phyloP scores from a whole-genome alignment of 1,140 invertebrate genomes.

The Drosophila arawakana region DNA sequence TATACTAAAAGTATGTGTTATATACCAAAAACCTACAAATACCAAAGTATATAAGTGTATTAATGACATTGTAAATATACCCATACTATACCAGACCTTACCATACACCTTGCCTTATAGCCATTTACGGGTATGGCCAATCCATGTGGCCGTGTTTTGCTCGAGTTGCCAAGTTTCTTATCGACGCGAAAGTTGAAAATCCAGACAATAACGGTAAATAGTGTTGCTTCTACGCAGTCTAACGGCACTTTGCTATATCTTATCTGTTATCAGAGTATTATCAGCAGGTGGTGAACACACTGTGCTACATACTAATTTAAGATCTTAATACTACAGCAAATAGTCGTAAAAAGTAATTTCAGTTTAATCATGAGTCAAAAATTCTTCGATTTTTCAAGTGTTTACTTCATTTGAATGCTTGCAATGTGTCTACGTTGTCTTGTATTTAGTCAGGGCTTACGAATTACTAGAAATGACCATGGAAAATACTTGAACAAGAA shows the following conservation, averaged over 20 bases:
- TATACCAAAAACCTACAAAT: slow-evolving; percentile 5
- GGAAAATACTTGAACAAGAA: no score
- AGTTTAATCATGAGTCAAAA: no score
- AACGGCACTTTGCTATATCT: slow-evolving; percentile 30
- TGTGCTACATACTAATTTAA: neutral
- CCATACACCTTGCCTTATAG: neutral
- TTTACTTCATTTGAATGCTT: no score
- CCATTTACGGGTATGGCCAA: neutral
- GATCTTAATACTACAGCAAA: neutral
- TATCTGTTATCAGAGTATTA: slow-evolving; percentile 29
- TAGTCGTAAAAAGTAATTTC: no score
- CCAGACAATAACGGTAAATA: slow-evolving; percentile 22
- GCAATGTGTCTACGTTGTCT: no score
- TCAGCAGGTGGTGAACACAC: slow-evolving; percentile 11
- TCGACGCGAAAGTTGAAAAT: slow-evolving; percentile 31
- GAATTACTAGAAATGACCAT: no score
- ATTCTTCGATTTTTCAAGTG: no score
- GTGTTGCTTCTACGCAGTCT: slow-evolving; percentile 7
- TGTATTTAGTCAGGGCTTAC: no score
- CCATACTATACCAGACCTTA: neutral
- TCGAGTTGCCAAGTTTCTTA: slow-evolving; percentile 60
- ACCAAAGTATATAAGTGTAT: slow-evolving; percentile 28
- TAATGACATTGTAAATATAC: slow-evolving; percentile 48
- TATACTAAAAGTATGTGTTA: slow-evolving; percentile 22
- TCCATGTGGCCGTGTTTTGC: neutral